phyloP scores from a whole-genome alignment of 2,888 invertebrate genomes.

The Epiblema foenella region DNA sequence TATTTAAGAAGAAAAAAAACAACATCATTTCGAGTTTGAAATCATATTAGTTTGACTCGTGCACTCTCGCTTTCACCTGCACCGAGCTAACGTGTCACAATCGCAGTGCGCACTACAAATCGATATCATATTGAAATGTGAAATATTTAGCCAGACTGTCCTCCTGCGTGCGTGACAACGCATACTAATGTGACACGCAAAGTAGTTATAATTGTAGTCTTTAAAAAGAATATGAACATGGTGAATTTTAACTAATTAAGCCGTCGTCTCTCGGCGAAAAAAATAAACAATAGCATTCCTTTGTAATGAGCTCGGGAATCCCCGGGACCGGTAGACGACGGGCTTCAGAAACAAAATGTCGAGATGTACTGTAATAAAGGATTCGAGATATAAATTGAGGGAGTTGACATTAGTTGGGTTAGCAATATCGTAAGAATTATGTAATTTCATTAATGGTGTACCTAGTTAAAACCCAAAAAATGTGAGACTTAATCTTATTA shows the following conservation, averaged over 20 bases:
- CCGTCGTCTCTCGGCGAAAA: too few species aligned
- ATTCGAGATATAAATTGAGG: not conserved
- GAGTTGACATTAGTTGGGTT: too few species aligned
- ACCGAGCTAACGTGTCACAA: not conserved
- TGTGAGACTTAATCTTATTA: too few species aligned
- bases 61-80: not conserved
- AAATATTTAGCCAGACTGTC: not conserved
- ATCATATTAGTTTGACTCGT: not conserved
- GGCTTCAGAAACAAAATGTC: too few species aligned
- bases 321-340: too few species aligned
- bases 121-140: not conserved
- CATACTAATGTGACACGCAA: not conserved
- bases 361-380: not conserved
- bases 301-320: too few species aligned
- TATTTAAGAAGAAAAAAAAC: conserved; percentile 26
- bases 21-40: not conserved
- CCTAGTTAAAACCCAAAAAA: too few species aligned
- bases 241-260: not conserved
- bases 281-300: too few species aligned
- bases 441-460: too few species aligned
- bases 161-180: not conserved
- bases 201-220: not conserved
- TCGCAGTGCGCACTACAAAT: not conserved
- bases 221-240: conserved; percentile 3
- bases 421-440: too few species aligned